These are phyloP conservation scores for Psilanteris sp. DNA, from an alignment of 1,140 invertebrate genomes.

Conservation along the genomic window DNA sequence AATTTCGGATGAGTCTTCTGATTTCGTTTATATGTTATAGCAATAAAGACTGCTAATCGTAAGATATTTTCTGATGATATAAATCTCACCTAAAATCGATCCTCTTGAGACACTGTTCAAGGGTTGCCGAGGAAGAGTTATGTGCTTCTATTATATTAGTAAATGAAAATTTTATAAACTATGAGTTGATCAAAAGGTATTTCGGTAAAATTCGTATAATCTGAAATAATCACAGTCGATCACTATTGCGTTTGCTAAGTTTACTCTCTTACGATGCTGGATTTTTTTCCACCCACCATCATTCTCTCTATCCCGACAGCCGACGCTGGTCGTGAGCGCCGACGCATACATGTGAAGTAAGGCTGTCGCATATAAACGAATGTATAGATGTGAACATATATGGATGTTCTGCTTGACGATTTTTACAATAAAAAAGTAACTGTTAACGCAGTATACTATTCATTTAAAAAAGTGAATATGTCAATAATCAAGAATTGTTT, in stretches of 20 bases:
- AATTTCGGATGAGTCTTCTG: too few species aligned
- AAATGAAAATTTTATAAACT: too few species aligned
- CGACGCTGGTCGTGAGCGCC: constrained; percentile 35
- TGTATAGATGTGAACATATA: constrained; percentile 7
- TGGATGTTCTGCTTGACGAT: background rate
- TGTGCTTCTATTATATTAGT: too few species aligned
- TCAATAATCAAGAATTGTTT: too few species aligned
- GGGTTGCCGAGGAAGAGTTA: too few species aligned
- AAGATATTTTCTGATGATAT: background rate
- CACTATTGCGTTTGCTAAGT: constrained; percentile 33
- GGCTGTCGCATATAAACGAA: constrained; percentile 15
- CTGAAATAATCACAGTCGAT: constrained; percentile 16
- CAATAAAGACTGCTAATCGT: background rate
- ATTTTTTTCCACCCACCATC: constrained; percentile 47
- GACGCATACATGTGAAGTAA: constrained; percentile 37
- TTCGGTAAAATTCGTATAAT: background rate
- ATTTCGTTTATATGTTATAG: background rate
- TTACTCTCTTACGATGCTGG: constrained; percentile 37
- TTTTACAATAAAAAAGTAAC: too few species aligned
- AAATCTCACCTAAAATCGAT: constrained; percentile 21
- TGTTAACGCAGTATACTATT: too few species aligned
- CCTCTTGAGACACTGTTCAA: too few species aligned
- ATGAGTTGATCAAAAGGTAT: too few species aligned
- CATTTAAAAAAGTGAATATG: too few species aligned
- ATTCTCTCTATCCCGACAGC: constrained; percentile 27